Evolutionary conservation across 2,113 vertebrate species (phyloP), one percentile per base, ranked within the genome.

Genomic region (Pangasianodon hypophthalmus): DNA sequence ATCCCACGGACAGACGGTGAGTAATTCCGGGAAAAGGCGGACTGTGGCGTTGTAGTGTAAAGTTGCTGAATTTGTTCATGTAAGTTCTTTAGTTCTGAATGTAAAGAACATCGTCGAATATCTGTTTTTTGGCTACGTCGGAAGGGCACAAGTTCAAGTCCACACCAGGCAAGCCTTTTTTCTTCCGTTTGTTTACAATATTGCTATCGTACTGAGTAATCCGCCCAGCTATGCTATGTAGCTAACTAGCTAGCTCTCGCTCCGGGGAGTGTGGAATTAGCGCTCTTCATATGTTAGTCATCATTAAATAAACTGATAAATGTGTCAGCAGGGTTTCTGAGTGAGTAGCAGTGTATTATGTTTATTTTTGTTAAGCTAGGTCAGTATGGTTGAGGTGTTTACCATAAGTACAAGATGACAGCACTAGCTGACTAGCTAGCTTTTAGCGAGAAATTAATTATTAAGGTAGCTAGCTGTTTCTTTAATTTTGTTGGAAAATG

Each of bases 21-120:
- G 95, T 96, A 95, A 96, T 96, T 96, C 96, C 96, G 94, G 96
- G 96, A 96, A 96, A 96, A 96, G 96, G 96, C 96, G 96, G 95
- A 95, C 94, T 95, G 94, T 95, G 95, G 94, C 96, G 94, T 94
- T 94, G 94, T 94, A 94, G 93, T 94, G 93, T 91, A 62, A 88
- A 90, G 79, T 69, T 71, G 64, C 16, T 56, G 32, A 46, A 29
- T 58, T 73, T 54, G 44, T 37, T 48, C 4, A 0, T 60, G 41
- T 24, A 5, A 29, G 5, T 81, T 69, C 44, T 52, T 13, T 11
- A 7, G 44, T 11, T 18, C 21, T 58, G 10, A 71, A 54, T n/a
- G 85, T 48, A 19, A 54, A 50, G 10, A 83, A 41, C 48, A 62
- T 64, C 85, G 80, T 44, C 60, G 26, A 60, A 10, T 82, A n/a